These are phyloP conservation scores for Drosophila borealis DNA, from an alignment of 2,888 invertebrate genomes.

Conservation along the genomic window DNA sequence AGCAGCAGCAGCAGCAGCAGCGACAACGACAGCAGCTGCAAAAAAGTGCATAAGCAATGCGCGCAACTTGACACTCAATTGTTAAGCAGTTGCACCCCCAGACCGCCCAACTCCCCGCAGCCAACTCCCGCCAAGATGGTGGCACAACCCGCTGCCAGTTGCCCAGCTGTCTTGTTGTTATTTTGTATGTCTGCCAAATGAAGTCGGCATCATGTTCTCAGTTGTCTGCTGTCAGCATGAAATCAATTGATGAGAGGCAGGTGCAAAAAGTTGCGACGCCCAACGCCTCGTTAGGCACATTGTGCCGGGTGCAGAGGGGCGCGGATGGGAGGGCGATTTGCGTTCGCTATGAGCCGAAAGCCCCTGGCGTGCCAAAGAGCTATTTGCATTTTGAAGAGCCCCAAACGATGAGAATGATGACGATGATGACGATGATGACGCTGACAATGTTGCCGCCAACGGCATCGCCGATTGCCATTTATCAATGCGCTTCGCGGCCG, in stretches of 20 bases:
- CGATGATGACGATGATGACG: conserved; percentile 26
- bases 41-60: conserved; percentile 52
- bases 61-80: conserved; percentile 72
- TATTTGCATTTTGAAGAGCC: conserved; percentile 75
- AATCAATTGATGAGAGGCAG: conserved; percentile 70
- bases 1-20: conserved; percentile 12
- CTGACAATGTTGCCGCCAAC: conserved; percentile 44
- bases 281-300: conserved; percentile 64
- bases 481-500: conserved; percentile 65
- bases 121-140: neutral
- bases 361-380: conserved; percentile 71
- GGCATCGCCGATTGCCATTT: conserved; percentile 67
- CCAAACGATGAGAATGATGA: conserved; percentile 27
- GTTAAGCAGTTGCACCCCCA: conserved; percentile 29
- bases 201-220: conserved; percentile 50
- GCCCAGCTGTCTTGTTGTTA: conserved; percentile 13
- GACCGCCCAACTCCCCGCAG: neutral
- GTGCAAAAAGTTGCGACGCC: conserved; percentile 41
- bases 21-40: conserved; percentile 11
- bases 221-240: conserved; percentile 63
- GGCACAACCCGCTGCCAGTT: conserved; percentile 3
- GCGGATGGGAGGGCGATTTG: neutral
- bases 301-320: conserved; percentile 5
- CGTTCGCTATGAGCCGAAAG: conserved; percentile 2
- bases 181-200: conserved; percentile 48